phyloP scores from a whole-genome alignment of 2,797 vertebrate genomes.

The Helicolenus hilgendorfi region DNA sequence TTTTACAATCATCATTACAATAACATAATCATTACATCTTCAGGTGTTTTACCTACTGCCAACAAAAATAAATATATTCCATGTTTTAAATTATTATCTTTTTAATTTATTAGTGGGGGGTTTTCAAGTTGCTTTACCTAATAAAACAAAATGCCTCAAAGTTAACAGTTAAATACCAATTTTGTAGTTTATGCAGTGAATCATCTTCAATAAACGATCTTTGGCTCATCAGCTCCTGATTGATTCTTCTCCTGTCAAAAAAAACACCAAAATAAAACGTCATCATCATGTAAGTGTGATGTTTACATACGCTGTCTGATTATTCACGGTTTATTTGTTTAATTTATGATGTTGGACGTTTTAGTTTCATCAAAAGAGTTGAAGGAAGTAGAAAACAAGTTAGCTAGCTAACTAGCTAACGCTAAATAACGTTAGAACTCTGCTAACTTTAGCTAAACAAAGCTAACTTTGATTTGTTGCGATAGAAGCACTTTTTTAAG shows the following conservation, averaged over 20 bases:
- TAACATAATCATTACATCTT: too few species aligned
- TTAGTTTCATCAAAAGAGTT: neutral
- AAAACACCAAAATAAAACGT: neutral
- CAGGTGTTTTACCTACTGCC: too few species aligned
- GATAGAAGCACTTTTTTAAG: neutral
- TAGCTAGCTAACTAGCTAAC: neutral
- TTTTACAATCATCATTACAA: too few species aligned
- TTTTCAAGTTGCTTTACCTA: too few species aligned
- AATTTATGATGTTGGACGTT: accelerated
- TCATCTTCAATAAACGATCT: neutral
- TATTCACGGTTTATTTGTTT: neutral
- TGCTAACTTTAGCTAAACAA: slow-evolving; percentile 6
- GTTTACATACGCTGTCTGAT: accelerated
- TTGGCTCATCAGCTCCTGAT: too few species aligned
- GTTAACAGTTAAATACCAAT: neutral
- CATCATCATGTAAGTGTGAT: neutral
- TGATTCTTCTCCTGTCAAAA: neutral
- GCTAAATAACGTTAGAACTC: neutral
- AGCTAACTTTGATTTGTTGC: neutral
- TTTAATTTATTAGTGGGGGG: too few species aligned
- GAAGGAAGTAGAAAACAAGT: neutral
- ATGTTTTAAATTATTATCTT: too few species aligned
- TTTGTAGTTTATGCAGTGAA: neutral
- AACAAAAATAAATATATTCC: too few species aligned
- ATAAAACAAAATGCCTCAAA: neutral